Conservation (phyloP, 2,113 vertebrate genomes). For the Nesoenas mayeri region DNA sequence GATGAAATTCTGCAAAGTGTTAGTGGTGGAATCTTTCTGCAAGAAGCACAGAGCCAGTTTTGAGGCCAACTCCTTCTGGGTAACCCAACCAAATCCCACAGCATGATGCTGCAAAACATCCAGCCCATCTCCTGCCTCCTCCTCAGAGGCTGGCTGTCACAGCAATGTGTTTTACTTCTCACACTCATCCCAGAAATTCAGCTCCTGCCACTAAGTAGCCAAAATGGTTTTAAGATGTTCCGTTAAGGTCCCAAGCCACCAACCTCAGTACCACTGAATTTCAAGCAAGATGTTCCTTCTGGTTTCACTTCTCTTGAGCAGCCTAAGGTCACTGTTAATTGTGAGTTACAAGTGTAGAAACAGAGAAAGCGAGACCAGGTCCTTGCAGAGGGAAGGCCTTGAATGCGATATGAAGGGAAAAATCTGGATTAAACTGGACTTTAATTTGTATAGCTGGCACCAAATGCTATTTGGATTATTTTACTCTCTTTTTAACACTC, state of each 20-base stretch:
- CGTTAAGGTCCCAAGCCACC: not conserved
- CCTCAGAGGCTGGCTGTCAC: not conserved
- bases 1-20: conserved; percentile 49
- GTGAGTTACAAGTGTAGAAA: conserved; percentile 31
- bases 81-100: conserved; percentile 40
- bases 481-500: conserved; percentile 5
- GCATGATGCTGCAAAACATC: not conserved
- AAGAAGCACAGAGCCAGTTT: not conserved
- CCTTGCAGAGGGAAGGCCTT: not conserved
- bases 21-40: not conserved
- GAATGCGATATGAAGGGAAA: not conserved
- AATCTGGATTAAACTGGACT: not conserved
- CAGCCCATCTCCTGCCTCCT: not conserved
- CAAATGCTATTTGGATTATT: not conserved
- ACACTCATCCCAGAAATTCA: not conserved
- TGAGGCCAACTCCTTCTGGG: not conserved
- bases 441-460: not conserved
- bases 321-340: conserved; percentile 34
- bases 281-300: conserved; percentile 45
- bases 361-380: not conserved
- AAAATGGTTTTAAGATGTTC: conserved; percentile 22
- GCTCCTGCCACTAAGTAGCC: not conserved
- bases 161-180: not conserved
- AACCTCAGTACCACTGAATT: conserved; percentile 26
- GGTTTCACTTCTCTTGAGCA: not conserved